These are phyloP conservation scores for Aplidium turbinatum DNA, from an alignment of 23 tunicate species.

Conservation along the genomic window DNA sequence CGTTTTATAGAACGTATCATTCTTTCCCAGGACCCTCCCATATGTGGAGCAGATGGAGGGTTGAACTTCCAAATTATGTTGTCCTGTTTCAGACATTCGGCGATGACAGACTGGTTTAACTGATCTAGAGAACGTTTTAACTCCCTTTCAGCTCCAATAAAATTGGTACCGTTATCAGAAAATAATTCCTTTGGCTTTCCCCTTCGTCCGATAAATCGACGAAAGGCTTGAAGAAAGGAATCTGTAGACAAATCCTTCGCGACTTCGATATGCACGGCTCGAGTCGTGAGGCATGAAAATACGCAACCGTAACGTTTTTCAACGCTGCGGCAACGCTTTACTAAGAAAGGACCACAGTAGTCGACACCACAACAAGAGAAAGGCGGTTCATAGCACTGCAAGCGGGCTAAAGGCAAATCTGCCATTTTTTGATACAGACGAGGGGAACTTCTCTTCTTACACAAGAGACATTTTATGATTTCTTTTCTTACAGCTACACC, in stretches of 20 bases:
- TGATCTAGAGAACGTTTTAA: constrained; percentile 6
- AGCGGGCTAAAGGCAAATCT: constrained; percentile 12
- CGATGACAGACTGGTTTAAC: background rate
- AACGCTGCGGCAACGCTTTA: background rate
- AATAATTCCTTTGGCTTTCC: constrained; percentile 1
- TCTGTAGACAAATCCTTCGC: constrained; percentile 31
- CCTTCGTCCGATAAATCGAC: constrained; percentile 21
- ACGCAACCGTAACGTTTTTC: constrained; percentile 24
- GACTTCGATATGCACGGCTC: constrained; percentile 37
- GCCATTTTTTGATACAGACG: too few relatives aligned
- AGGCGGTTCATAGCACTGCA: background rate
- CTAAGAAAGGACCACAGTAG: constrained; percentile 9
- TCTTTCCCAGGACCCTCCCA: constrained; percentile 15
- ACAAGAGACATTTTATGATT: too few relatives aligned
- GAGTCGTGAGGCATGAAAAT: constrained; percentile 35
- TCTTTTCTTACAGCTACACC: too few relatives aligned
- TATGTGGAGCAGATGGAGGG: constrained; percentile 24
- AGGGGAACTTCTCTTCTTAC: too few relatives aligned
- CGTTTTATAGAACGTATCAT: constrained; percentile 8
- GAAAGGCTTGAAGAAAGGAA: constrained; percentile 30
- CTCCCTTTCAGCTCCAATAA: constrained; percentile 20
- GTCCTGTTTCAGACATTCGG: constrained; percentile 9
- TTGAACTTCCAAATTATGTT: background rate
- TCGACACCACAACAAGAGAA: constrained; percentile 18
- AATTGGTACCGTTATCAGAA: constrained; percentile 23